phyloP scores from a whole-genome alignment of 1,140 invertebrate genomes.

The Cydia splendana region DNA sequence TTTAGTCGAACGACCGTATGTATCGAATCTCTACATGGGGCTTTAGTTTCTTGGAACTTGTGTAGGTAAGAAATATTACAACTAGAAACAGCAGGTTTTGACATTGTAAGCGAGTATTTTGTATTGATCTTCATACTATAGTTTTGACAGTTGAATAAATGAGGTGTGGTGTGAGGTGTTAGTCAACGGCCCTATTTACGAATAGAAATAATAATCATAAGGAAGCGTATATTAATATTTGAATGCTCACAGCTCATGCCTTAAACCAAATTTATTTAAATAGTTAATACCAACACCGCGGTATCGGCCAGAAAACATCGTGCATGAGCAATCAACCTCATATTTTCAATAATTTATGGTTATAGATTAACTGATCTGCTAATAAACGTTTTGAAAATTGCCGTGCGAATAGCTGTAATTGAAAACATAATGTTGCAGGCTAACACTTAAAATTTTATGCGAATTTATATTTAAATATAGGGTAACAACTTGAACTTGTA shows the following conservation, averaged over 20 bases:
- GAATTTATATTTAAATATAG: not conserved
- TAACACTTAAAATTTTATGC: not conserved
- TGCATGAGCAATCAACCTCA: slow-evolving; percentile 28
- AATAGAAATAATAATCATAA: not conserved
- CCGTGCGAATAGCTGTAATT: not conserved
- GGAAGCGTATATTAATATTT: not conserved
- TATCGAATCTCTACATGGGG: no score
- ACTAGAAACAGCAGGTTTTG: no score
- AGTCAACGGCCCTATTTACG: no score
- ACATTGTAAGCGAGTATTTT: no score
- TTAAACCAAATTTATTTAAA: not conserved
- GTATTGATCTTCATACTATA: no score
- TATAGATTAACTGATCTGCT: slow-evolving; percentile 21
- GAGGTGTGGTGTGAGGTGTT: no score
- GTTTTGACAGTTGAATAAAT: no score
- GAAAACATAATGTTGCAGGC: not conserved
- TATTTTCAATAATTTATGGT: slow-evolving; percentile 28
- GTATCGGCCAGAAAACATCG: slow-evolving; percentile 21
- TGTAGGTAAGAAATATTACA: no score
- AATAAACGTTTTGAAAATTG: not conserved
- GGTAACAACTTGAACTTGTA: no score
- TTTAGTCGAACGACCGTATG: no score
- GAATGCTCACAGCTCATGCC: not conserved
- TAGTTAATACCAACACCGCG: slow-evolving; percentile 24
- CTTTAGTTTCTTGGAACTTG: no score